Base-by-base conservation (phyloP, 2,888 invertebrate genomes). In the Nipponacmea schrenckii region DNA sequence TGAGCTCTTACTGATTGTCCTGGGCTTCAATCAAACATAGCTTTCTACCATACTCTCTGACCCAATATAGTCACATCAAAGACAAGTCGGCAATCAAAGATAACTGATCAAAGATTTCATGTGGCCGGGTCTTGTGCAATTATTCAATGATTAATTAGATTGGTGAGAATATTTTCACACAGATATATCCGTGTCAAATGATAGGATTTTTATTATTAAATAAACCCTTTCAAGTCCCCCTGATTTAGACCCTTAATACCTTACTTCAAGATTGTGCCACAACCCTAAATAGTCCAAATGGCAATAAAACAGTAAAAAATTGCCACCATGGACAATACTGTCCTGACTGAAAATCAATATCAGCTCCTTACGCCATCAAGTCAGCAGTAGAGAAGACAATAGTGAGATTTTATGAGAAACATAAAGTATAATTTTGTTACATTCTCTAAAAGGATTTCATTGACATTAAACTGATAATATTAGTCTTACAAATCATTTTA, bases 111-210 rank as follows among this genome's bases (percentile, higher is more conserved):
- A 56, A 56, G 56, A 56, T 56, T 2, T 10, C 20, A 24, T 56
- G 20, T 56, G 56, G 24, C 20, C 39, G 24, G 24, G 56, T 56
- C 56, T 3, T 24, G 24, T 24, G 20, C 24, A 56, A 56, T 56
- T 24, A 56, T 56, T 24, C 56, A 56, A 56, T 56, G 56, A 56
- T 56, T 56, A 56, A 56, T 56, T 56, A 20, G 56, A 56, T 24
- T 24, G 56, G 20, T 24, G 12, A 24, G 56, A 24, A 56, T 56
- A 39, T 56, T 56, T 56, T 20, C 56, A 56, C 56, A 24, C 56
- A 12, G 20, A 24, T 24, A 56, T 56, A 56, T 56, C 24, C 20
- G 24, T 24, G 56, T 56, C 56, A 56, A 24, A 56, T 14, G 20
- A 56, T 56, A 20, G 20, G 24, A 20, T n/a, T 56, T 56, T 56